Percentiles rank a stretch among this genome's conserved stretches.
Conservation (phyloP, 2,888 invertebrate species). For the Andricus quercusramuli region DNA sequence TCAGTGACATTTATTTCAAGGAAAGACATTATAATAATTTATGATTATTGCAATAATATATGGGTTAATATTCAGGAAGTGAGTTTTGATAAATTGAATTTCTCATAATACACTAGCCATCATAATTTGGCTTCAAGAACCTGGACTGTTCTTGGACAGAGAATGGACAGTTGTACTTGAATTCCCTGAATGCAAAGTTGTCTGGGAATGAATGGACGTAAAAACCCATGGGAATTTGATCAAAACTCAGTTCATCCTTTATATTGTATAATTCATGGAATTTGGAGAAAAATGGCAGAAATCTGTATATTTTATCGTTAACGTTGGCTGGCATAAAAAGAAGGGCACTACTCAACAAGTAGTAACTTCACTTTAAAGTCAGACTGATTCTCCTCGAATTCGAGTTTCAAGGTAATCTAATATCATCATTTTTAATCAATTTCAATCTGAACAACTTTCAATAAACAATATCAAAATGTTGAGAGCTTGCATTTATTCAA, state of each 20-base stretch:
- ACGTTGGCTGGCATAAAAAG: conserved; percentile 20
- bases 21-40: too few relatives aligned
- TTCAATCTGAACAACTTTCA: neutral
- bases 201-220: neutral
- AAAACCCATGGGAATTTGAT: too few relatives aligned
- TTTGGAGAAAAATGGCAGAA: neutral
- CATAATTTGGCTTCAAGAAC: neutral
- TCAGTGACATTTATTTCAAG: too few relatives aligned
- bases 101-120: neutral
- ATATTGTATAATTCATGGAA: neutral
- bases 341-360: conserved; percentile 47
- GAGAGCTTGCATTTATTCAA: neutral
- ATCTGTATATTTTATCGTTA: neutral
- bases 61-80: too few relatives aligned
- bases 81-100: too few relatives aligned
- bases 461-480: neutral
- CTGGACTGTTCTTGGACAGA: conserved; percentile 40
- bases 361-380: conserved; percentile 54
- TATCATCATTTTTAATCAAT: neutral
- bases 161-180: conserved; percentile 48
- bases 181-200: conserved; percentile 42
- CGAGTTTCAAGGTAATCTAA: neutral
- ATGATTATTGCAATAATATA: too few relatives aligned
- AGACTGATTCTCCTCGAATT: conserved; percentile 42
- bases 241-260: neutral